Conservation (phyloP, 2,797 vertebrate species). For the Enteromius trimaculatus region DNA sequence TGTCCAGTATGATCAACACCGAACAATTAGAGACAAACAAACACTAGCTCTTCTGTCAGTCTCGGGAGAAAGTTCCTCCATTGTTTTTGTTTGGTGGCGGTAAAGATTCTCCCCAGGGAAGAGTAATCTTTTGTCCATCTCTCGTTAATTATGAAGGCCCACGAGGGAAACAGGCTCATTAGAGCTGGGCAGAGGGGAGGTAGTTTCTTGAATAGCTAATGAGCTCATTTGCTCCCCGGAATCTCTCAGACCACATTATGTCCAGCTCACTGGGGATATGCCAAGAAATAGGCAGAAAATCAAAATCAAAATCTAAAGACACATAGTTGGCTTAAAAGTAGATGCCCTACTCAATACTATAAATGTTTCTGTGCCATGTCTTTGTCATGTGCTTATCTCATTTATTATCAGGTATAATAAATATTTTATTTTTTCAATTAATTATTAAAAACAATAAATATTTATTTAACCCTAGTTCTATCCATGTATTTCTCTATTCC, state of each 20-base stretch:
- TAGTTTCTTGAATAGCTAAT: background rate
- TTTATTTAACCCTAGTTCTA: background rate
- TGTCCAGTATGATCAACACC: background rate
- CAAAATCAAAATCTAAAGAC: background rate
- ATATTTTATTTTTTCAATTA: background rate
- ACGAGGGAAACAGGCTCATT: slow-evolving; percentile 64
- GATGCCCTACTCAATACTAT: background rate
- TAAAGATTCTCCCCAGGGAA: slow-evolving; percentile 37
- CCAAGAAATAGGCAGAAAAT: background rate
- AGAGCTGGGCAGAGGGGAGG: slow-evolving; percentile 49
- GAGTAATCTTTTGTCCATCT: slow-evolving; percentile 64
- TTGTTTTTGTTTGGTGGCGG: slow-evolving; percentile 40
- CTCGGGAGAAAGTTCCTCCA: slow-evolving; percentile 24
- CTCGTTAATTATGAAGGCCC: slow-evolving; percentile 63
- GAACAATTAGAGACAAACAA: slow-evolving; percentile 22
- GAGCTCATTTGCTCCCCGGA: slow-evolving; percentile 31
- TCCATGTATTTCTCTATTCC: background rate
- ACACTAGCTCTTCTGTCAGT: background rate
- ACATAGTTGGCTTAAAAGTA: background rate
- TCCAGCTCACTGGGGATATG: slow-evolving; percentile 13
- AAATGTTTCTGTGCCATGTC: background rate
- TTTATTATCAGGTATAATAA: background rate
- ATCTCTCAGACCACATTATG: slow-evolving; percentile 6
- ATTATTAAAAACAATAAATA: background rate
- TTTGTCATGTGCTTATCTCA: background rate